Evolutionary conservation across 2,797 vertebrate species (phyloP).

Genomic region (Cetoscarus ocellatus): DNA sequence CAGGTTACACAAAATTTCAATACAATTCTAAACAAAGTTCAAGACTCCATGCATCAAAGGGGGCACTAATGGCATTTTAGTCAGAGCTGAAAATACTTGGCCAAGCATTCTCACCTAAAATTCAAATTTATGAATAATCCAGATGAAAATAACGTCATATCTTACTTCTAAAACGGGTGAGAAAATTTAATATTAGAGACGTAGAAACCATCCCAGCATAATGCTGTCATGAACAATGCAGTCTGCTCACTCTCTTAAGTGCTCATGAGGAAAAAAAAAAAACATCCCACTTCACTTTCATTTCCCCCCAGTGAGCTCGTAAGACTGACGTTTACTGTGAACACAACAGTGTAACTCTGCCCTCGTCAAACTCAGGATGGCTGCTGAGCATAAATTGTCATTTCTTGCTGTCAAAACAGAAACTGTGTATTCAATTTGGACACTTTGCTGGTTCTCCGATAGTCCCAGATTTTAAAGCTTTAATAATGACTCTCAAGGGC

Average conservation of each 20-base stretch:
- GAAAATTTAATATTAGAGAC: not conserved
- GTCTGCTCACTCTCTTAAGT: constrained; percentile 41
- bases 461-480: constrained; percentile 55
- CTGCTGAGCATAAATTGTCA: constrained; percentile 54
- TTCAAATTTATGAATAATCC: too few relatives aligned
- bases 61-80: too few relatives aligned
- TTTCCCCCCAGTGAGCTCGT: constrained; percentile 44
- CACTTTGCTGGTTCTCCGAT: constrained; percentile 44
- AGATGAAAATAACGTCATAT: too few relatives aligned
- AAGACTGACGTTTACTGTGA: constrained; percentile 78
- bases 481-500: constrained; percentile 64
- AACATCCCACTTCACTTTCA: constrained; percentile 35
- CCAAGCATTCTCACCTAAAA: too few relatives aligned
- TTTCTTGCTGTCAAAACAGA: constrained; percentile 67
- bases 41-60: too few relatives aligned
- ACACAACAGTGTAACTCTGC: constrained; percentile 58
- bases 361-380: constrained; percentile 55
- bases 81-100: too few relatives aligned
- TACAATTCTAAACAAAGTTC: too few relatives aligned
- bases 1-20: too few relatives aligned
- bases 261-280: constrained; percentile 26
- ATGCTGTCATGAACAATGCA: constrained; percentile 48
- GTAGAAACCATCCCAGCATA: constrained; percentile 12
- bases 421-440: constrained; percentile 53
- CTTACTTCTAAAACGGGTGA: too few relatives aligned